Percentiles rank a stretch among this genome's conserved stretches.
Conservation (phyloP, 2,888 invertebrate genomes). For the Drosophila mimica region DNA sequence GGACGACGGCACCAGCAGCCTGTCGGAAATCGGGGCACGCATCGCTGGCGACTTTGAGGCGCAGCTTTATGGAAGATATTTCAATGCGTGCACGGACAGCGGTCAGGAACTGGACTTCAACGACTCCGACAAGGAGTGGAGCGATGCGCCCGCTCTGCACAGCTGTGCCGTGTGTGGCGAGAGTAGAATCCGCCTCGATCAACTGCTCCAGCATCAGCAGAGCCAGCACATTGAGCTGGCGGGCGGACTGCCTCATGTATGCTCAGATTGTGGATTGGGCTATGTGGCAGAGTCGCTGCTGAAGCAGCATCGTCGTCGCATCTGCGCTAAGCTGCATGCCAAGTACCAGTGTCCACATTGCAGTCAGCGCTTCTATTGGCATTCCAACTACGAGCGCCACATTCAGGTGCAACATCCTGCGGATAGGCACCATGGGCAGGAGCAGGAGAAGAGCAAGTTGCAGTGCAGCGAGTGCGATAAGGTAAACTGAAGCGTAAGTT, state of each 20-base stretch:
- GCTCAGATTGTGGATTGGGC: slow-evolving; percentile 86
- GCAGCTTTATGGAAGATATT: slow-evolving; percentile 74
- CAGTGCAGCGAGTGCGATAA: slow-evolving; percentile 88
- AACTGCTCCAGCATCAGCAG: slow-evolving; percentile 76
- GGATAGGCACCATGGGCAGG: not conserved
- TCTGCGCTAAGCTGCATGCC: slow-evolving; percentile 75
- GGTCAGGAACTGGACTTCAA: slow-evolving; percentile 82
- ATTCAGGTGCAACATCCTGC: slow-evolving; percentile 42
- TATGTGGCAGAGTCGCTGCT: slow-evolving; percentile 86
- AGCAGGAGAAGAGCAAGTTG: slow-evolving; percentile 71
- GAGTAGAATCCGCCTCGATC: slow-evolving; percentile 56
- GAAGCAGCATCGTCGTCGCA: slow-evolving; percentile 85
- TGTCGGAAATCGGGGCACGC: slow-evolving; percentile 43
- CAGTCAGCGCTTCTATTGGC: slow-evolving; percentile 80
- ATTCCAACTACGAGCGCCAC: slow-evolving; percentile 77
- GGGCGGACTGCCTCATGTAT: slow-evolving; percentile 83
- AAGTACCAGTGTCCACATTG: slow-evolving; percentile 75
- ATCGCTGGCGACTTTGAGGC: slow-evolving; percentile 66
- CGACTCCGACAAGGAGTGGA: slow-evolving; percentile 75
- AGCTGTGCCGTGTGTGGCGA: slow-evolving; percentile 76
- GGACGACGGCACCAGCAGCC: slow-evolving; percentile 36
- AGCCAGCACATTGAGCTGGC: slow-evolving; percentile 77
- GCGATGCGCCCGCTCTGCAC: slow-evolving; percentile 42
- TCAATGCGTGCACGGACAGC: slow-evolving; percentile 76
- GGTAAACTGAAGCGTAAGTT: slow-evolving; percentile 50